phyloP scores from a whole-genome alignment of 2,888 invertebrate species.

The Drosophila recens region DNA sequence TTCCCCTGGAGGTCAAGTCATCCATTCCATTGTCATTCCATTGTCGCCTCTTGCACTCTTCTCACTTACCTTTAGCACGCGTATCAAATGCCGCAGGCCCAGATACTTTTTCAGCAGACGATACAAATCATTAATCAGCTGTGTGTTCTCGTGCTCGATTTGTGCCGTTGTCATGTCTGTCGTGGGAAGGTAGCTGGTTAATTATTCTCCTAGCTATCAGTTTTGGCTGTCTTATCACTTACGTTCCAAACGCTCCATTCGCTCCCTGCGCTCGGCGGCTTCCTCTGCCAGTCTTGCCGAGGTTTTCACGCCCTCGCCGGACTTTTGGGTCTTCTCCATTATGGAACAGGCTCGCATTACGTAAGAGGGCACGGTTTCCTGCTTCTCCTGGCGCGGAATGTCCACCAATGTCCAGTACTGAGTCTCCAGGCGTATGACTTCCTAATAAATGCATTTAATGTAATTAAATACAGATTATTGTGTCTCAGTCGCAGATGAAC shows the following conservation, averaged over 20 bases:
- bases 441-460: conserved; percentile 86
- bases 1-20: conserved; percentile 17
- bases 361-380: conserved; percentile 96
- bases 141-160: conserved; percentile 96
- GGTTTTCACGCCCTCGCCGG: conserved; percentile 94
- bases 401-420: conserved; percentile 98
- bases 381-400: conserved; percentile 96
- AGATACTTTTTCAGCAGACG: conserved; percentile 96
- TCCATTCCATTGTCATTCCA: not conserved
- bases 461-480: not conserved
- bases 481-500: not conserved
- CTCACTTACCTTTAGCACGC: conserved; percentile 91
- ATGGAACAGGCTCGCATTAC: conserved; percentile 95
- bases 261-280: conserved; percentile 92
- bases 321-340: conserved; percentile 96
- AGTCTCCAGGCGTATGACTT: conserved; percentile 95
- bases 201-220: conserved; percentile 22
- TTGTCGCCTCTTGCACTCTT: conserved; percentile 2
- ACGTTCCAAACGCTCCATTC: conserved; percentile 95
- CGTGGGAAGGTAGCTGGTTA: conserved; percentile 22
- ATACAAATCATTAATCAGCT: conserved; percentile 97
- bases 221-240: conserved; percentile 61
- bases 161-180: conserved; percentile 96
- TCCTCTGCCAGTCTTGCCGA: conserved; percentile 94
- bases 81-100: conserved; percentile 94